Evolutionary conservation across 2,888 invertebrate genomes (phyloP), one percentile per base, ranked within the genome.

Genomic region (Lasioglossum leucozonium): DNA sequence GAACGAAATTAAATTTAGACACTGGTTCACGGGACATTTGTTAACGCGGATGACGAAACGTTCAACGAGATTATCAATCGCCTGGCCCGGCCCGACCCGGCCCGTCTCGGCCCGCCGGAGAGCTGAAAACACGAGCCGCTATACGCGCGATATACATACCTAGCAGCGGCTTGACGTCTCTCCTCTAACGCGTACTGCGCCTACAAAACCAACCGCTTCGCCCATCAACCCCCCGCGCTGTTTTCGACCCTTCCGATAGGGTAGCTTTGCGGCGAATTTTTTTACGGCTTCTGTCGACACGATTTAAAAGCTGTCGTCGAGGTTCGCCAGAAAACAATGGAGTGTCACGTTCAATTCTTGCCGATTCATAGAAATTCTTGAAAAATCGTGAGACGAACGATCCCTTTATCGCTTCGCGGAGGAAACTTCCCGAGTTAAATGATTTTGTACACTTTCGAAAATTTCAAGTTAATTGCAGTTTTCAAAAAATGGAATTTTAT

Each of bases 1-100:
- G 82, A 55, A 72, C 87, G 79, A 90, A 90, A 90, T 90, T 86
- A 87, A 90, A 90, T 90, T 90, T 90, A 88, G 87, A 83, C 85
- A 79, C 76, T 77, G 83, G 81, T 87, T 87, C 81, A 85, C 79
- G 81, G 65, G 73, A 71, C 85, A 87, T 90, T 90, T 90, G 90
- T 90, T 90, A 88, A 86, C 89, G 73, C 79, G 84, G 69, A 37
- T 69, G 81, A 81, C 81, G 82, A 72, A 72, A 81, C 81, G 75
- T 58, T 67, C 88, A 79, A 87, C 79, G 82, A 80, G 84, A 90
- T 90, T 90, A 90, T 85, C 90, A 79, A 80, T 51, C 75, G 37
- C 34, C 34, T 16, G 44, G 34, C 40, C 34, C 34, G 3, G n/a
- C n/a, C n/a, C n/a, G n/a, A n/a, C n/a, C n/a, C n/a, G n/a, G n/a